phyloP scores from a whole-genome alignment of 2,888 invertebrate genomes.

The Chrysina gloriosa region DNA sequence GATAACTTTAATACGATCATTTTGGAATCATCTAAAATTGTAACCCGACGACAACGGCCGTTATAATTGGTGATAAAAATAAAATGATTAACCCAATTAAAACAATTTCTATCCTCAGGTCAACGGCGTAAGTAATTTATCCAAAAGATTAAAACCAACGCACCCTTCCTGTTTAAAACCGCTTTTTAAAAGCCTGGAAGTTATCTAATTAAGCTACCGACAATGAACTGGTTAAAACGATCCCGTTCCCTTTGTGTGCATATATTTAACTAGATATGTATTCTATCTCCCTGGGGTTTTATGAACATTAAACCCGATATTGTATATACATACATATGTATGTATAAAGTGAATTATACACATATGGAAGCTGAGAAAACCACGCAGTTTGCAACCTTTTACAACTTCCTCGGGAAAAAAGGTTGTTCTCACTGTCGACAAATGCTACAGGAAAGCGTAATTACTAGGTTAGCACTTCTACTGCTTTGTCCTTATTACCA shows the following conservation, averaged over 20 bases:
- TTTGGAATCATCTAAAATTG: neutral
- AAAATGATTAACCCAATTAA: conserved; percentile 35
- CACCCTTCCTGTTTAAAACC: conserved; percentile 15
- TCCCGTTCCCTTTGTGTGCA: neutral
- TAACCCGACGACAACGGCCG: conserved; percentile 4
- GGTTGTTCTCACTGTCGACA: too few relatives aligned
- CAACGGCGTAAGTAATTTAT: conserved; percentile 22
- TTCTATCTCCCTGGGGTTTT: too few relatives aligned
- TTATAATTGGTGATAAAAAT: conserved; percentile 27
- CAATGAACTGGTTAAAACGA: conserved; percentile 9
- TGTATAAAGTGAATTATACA: too few relatives aligned
- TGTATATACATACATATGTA: too few relatives aligned
- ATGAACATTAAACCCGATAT: too few relatives aligned
- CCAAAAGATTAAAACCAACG: conserved; percentile 22
- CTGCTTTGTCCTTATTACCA: too few relatives aligned
- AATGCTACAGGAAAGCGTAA: too few relatives aligned
- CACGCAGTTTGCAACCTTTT: too few relatives aligned
- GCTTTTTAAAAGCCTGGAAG: conserved; percentile 22
- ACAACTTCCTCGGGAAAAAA: too few relatives aligned
- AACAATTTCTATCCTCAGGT: conserved; percentile 27
- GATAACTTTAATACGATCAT: conserved; percentile 4
- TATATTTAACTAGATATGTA: too few relatives aligned
- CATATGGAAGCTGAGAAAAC: too few relatives aligned
- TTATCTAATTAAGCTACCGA: conserved; percentile 11
- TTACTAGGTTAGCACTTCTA: too few relatives aligned